A percentile compares a stretch with the other conserved stretches of the same genome.
These are phyloP conservation scores for Gouania willdenowi DNA, from an alignment of 2,797 vertebrate genomes.

Conservation along the genomic window DNA sequence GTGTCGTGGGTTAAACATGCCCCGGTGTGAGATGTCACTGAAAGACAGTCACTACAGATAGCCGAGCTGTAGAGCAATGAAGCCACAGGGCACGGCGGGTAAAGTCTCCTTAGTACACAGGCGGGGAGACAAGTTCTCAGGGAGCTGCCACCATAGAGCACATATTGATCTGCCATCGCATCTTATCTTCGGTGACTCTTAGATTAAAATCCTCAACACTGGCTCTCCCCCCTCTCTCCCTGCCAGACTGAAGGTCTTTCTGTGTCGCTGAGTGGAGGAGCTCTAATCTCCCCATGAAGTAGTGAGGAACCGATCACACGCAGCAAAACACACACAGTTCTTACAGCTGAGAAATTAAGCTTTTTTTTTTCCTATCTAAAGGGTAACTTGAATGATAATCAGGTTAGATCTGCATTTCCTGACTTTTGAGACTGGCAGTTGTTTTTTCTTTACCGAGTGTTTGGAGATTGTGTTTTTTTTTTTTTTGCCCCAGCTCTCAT, in stretches of 20 bases:
- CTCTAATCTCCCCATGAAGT: slow-evolving; percentile 76
- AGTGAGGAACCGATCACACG: slow-evolving; percentile 57
- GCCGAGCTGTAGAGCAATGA: slow-evolving; percentile 55
- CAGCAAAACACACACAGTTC: slow-evolving; percentile 35
- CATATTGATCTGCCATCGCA: slow-evolving; percentile 75
- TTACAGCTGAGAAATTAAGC: slow-evolving; percentile 48
- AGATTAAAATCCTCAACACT: slow-evolving; percentile 74
- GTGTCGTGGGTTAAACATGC: slow-evolving; percentile 58
- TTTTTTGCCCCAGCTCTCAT: neutral
- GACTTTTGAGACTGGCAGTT: slow-evolving; percentile 29
- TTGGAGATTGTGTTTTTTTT: slow-evolving; percentile 3
- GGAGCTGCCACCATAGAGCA: slow-evolving; percentile 67
- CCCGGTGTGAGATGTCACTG: slow-evolving; percentile 57
- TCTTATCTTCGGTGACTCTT: slow-evolving; percentile 77
- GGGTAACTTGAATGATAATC: slow-evolving; percentile 46
- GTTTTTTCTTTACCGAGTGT: slow-evolving; percentile 20
- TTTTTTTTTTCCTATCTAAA: slow-evolving; percentile 34
- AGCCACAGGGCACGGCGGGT: slow-evolving; percentile 62
- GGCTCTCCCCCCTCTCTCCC: slow-evolving; percentile 43
- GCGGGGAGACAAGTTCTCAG: slow-evolving; percentile 64
- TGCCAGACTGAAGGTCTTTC: slow-evolving; percentile 75
- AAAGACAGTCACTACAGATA: slow-evolving; percentile 64
- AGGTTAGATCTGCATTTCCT: slow-evolving; percentile 28
- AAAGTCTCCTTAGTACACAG: slow-evolving; percentile 58
- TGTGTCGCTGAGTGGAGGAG: slow-evolving; percentile 73